Evolutionary conservation across 2,113 vertebrate species (phyloP).

Genomic region (Misgurnus mizolepis): DNA sequence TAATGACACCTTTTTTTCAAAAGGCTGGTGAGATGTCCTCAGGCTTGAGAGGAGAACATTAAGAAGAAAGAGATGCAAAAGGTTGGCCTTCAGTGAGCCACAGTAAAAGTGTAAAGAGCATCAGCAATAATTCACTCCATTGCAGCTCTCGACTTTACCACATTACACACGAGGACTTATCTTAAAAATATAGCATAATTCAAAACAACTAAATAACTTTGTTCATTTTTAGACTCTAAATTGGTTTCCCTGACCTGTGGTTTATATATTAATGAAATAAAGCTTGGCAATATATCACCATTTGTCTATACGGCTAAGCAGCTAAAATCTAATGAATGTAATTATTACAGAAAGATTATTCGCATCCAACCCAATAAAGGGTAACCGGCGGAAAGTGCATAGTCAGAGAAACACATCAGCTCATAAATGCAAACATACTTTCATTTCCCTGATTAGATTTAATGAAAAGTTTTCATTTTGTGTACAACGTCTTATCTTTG

Average conservation of each 20-base stretch:
- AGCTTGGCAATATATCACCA: slow-evolving; percentile 22
- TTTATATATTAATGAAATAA: slow-evolving; percentile 25
- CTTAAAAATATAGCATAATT: too few species aligned
- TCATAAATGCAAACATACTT: slow-evolving; percentile 3
- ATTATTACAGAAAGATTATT: slow-evolving; percentile 43
- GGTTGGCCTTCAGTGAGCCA: slow-evolving; percentile 13
- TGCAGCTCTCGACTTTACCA: neutral
- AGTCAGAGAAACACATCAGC: neutral
- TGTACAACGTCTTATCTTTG: neutral
- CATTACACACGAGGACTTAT: too few species aligned
- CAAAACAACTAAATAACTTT: too few species aligned
- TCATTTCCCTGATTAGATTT: slow-evolving; percentile 20
- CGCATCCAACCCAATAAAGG: slow-evolving; percentile 21
- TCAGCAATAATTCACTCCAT: neutral
- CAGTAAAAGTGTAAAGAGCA: slow-evolving; percentile 3
- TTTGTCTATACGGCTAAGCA: slow-evolving; percentile 40
- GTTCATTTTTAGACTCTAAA: neutral
- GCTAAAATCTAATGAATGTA: slow-evolving; percentile 47
- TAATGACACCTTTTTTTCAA: slow-evolving; percentile 11
- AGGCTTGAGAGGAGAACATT: slow-evolving; percentile 32
- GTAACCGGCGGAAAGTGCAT: slow-evolving; percentile 10
- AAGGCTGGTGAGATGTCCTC: slow-evolving; percentile 45
- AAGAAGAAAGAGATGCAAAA: slow-evolving; percentile 37
- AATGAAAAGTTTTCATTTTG: neutral
- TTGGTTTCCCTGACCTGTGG: slow-evolving; percentile 28